A percentile compares a stretch with the other conserved stretches of the same genome.
Evolutionary conservation across 1,140 invertebrate species (phyloP).

Genomic region (Conus betulinus): DNA sequence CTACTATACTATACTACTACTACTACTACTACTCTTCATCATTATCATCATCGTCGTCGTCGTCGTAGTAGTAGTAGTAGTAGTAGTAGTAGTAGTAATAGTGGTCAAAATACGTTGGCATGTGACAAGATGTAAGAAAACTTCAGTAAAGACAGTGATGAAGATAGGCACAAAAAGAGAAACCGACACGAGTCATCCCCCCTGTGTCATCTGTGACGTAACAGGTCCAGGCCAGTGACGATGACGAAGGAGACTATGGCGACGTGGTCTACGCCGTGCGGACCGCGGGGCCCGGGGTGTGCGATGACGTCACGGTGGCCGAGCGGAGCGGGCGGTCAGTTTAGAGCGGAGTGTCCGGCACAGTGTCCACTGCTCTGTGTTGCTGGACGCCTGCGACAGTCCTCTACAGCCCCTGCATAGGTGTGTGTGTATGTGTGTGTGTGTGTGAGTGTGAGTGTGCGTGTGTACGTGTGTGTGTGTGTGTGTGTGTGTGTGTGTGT

Average conservation of each 20-base stretch:
- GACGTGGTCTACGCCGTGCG: not conserved
- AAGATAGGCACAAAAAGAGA: no score
- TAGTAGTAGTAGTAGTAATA: no score
- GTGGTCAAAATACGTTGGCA: no score
- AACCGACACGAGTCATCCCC: no score
- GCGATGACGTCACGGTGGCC: not conserved
- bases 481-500: no score
- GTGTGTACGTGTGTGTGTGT: not conserved
- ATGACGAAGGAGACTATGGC: conserved; percentile 18
- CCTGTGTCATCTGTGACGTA: not conserved
- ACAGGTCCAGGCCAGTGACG: conserved; percentile 23
- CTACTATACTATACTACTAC: no score
- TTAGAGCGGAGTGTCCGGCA: not conserved
- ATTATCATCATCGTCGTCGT: no score
- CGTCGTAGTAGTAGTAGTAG: no score
- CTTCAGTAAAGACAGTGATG: no score
- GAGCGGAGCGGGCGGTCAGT: not conserved
- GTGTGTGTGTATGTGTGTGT: not conserved
- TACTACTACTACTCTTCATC: no score
- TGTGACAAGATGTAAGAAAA: no score
- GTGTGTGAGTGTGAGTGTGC: not conserved
- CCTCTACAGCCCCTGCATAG: not conserved
- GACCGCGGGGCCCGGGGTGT: not conserved
- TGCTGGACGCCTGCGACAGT: conserved; percentile 12
- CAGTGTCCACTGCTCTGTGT: not conserved